Evolutionary conservation across 2,113 vertebrate genomes (phyloP), one percentile per base, ranked within the genome.

Genomic region (Sorex fumeus): DNA sequence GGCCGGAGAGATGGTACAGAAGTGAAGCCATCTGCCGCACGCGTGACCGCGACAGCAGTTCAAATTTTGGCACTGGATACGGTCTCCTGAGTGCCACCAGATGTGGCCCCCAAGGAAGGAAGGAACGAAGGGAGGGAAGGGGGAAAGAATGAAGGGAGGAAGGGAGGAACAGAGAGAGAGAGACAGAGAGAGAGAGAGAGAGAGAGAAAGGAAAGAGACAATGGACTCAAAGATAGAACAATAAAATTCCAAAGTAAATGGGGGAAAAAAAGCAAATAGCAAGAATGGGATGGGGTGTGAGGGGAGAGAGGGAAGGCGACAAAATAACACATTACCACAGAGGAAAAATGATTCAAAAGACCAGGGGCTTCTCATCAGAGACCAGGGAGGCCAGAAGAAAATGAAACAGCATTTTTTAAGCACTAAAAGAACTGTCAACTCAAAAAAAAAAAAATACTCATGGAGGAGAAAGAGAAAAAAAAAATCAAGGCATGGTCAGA

Each of bases 361-460:
- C 9, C 62, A 66, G 10, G 25, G 47, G 91, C n/a, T 74, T 86
- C 36, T 91, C 60, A 92, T 18, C 21, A 16, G 47, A 85, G 88
- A 86, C 66, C 28, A 83, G 2, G 34, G 30, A 67, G n/a, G 27
- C 4, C 67, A 28, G 25, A 53, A 53, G 84, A 74, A 85, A 93
- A 21, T 77, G n/a, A 64, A 12, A 80, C 8, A 62, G 78, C 43
- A 72, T 76, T 88, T 81, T 81, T 67, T 53, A 93, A 53, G 8
- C 7, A 9, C 70, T 62, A 16, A 75, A 88, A 64, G 30, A 91
- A 32, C 2, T 69, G 18, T 32, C 30, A 83, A 40, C 7, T 12
- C 6, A 76, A 60, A 89, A 78, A 36, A 85, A 30, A 9, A 36
- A 62, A 80, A 70, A 66, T 34, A 28, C 11, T 30, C 62, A 60